A percentile compares a stretch with the other conserved stretches of the same genome.
phyloP scores from a whole-genome alignment of 1,140 invertebrate genomes.

The Apis cerana region DNA sequence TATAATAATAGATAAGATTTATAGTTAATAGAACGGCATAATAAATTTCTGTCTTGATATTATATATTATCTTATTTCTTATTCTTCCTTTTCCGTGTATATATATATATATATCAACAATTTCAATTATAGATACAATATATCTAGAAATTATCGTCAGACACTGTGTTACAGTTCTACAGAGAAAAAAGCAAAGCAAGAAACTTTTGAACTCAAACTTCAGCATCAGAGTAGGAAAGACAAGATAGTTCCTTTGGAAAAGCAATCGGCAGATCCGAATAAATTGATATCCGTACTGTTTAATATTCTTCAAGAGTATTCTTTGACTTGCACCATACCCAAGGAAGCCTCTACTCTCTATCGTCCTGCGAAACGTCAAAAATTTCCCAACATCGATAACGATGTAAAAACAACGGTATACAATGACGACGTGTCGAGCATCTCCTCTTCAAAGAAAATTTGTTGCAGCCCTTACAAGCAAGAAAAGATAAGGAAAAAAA shows the following conservation, averaged over 20 bases:
- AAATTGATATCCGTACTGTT: conserved; percentile 38
- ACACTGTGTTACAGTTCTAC: conserved; percentile 50
- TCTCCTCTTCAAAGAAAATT: neutral
- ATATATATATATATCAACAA: too few relatives aligned
- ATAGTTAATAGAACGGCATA: neutral
- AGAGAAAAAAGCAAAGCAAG: conserved; percentile 15
- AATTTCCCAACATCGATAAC: conserved; percentile 34
- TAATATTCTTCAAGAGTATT: conserved; percentile 47
- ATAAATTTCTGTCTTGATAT: neutral
- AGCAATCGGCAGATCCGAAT: conserved; percentile 3
- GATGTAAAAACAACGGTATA: neutral
- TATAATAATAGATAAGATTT: conserved; percentile 1
- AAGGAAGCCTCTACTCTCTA: neutral
- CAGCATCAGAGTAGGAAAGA: neutral
- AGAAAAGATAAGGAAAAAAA: neutral
- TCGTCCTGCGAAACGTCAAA: neutral
- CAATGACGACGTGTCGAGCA: neutral
- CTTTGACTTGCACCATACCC: neutral
- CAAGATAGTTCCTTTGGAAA: neutral
- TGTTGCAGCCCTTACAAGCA: neutral
- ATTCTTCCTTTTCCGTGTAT: neutral
- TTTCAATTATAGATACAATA: neutral
- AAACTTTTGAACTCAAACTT: neutral
- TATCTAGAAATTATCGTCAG: conserved; percentile 24
- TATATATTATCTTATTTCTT: too few relatives aligned